Base-by-base conservation (phyloP, 2,113 vertebrate species). In the Myrmecobius fasciatus region DNA sequence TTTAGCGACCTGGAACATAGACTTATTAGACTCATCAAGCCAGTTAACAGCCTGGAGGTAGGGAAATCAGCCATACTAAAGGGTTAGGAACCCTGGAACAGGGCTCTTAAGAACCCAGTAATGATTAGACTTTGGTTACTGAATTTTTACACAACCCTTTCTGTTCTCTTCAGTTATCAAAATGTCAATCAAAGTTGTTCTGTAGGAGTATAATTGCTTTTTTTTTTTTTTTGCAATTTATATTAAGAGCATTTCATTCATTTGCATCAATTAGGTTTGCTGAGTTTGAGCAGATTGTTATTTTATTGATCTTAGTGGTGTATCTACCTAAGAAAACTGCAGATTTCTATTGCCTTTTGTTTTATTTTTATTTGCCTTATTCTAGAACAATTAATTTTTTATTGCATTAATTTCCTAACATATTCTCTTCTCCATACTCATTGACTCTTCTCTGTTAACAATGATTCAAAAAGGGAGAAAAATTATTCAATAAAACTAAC, bases 21-120 rank as follows among this genome's bases (percentile, higher is more conserved):
- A 83, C 96, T 95, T 90, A 46, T 75, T 36, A 92, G 94, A 94
- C 60, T 93, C 60, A 53, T 17, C 89, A 26, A 96, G 95, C 94
- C 97, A 97, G 96, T 95, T 97, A 97, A 96, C 95, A 91, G 90
- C 24, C 25, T 92, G 75, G 90, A 96, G 91, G 91, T 49, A 89
- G 95, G 96, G 97, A 97, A 96, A 94, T 89, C 28, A 91, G 97
- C 95, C 97, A 94, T 89, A 94, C 90, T 96, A 47, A 14, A 1
- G 93, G 89, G 43, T 95, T 94, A 94, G 52, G 94, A 94, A 94
- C 56, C 94, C 91, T 43, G 94, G 88, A 92, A 91, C 17, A 0
- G 5, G 31, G 90, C 94, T 95, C 95, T 96, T 97, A 92, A 96
- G 51, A 89, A 92, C 88, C 92, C 95, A 97, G 96, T 97, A 97